phyloP scores from a whole-genome alignment of 2,113 vertebrate genomes.

The Megaceryle maxima region DNA sequence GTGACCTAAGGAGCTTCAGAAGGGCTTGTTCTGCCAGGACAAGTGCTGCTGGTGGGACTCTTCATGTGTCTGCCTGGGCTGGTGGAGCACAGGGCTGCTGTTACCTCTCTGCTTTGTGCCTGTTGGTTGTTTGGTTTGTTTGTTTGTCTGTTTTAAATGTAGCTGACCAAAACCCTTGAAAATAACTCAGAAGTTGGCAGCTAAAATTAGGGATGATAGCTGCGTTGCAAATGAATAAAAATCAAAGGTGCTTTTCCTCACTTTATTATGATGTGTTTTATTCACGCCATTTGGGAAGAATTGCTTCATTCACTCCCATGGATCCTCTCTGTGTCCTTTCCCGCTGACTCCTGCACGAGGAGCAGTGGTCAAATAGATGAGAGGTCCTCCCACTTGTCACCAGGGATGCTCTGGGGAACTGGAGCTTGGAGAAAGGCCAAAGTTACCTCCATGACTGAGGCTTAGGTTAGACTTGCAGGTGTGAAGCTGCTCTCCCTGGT shows the following conservation, averaged over 20 bases:
- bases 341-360: background rate
- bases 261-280: background rate
- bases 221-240: background rate
- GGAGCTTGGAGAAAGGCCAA: background rate
- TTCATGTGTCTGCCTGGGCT: background rate
- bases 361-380: background rate
- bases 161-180: background rate
- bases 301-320: background rate
- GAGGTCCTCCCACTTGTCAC: background rate
- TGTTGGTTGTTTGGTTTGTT: background rate
- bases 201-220: background rate
- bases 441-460: fast-evolving
- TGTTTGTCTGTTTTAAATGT: no score
- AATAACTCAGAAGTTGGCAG: background rate
- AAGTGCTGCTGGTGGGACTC: background rate
- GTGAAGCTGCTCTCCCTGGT: background rate
- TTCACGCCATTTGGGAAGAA: background rate
- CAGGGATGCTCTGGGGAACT: background rate
- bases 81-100: background rate
- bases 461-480: background rate
- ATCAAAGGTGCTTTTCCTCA: background rate
- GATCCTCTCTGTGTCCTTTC: background rate
- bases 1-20: background rate
- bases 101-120: background rate
- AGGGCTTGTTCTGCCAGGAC: background rate